A percentile compares a stretch with the other conserved stretches of the same genome.
These are phyloP conservation scores for Coptotermes formosanus DNA, from an alignment of 1,140 invertebrate species.

Conservation along the genomic window DNA sequence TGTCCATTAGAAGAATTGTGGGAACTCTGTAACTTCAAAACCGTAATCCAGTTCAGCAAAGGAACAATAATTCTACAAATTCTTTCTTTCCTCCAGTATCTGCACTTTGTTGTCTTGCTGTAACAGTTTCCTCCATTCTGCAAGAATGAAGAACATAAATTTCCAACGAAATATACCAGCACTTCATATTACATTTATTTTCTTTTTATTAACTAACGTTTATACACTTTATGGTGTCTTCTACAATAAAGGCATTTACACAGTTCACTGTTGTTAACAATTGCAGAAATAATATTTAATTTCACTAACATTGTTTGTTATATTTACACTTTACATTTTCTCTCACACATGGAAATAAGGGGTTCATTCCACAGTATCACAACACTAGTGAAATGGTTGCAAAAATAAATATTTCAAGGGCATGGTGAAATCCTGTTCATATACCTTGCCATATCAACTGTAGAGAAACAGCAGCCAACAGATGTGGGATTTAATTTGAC, in stretches of 20 bases:
- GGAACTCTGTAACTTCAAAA: too few species aligned
- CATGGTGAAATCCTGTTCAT: neutral
- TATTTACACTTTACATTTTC: neutral
- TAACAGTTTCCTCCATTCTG: too few species aligned
- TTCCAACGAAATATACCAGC: too few species aligned
- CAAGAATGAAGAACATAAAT: too few species aligned
- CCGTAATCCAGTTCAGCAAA: too few species aligned
- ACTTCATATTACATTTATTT: neutral
- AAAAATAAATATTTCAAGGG: neutral
- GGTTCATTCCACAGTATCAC: neutral
- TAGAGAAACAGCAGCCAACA: neutral
- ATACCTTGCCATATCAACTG: neutral
- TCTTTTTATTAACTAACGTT: neutral
- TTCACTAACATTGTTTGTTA: neutral
- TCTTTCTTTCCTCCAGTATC: too few species aligned
- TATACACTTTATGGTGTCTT: neutral
- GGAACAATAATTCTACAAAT: too few species aligned
- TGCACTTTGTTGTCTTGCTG: too few species aligned
- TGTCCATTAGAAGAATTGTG: too few species aligned
- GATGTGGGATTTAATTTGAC: neutral
- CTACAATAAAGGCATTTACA: constrained; percentile 17
- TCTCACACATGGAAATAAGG: neutral
- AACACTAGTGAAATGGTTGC: neutral
- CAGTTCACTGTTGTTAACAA: neutral
- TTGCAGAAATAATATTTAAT: neutral